Evolutionary conservation across 2,113 vertebrate species (phyloP).

Genomic region (Scopus umbretta): DNA sequence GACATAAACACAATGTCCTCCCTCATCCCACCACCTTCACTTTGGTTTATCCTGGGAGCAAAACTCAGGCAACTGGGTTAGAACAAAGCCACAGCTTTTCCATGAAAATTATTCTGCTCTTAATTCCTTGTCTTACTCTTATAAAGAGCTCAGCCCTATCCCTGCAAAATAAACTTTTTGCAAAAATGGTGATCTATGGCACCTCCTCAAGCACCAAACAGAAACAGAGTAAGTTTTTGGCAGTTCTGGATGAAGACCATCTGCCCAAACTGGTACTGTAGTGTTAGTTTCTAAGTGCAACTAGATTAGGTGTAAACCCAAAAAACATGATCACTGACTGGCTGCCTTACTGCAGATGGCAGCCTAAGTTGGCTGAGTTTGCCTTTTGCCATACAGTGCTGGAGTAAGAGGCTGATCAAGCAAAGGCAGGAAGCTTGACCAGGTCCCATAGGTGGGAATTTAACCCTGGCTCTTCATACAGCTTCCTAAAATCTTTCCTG

Average conservation of each 20-base stretch:
- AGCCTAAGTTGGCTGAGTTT: background rate
- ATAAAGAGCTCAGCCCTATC: background rate
- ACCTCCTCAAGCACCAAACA: background rate
- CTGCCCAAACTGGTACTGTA: background rate
- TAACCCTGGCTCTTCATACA: background rate
- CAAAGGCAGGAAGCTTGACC: background rate
- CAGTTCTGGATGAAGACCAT: background rate
- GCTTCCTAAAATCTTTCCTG: background rate
- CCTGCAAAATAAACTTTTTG: background rate
- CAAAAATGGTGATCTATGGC: background rate
- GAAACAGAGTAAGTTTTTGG: background rate
- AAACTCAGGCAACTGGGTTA: background rate
- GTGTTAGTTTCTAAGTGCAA: background rate
- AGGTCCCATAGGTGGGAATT: background rate
- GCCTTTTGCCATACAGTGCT: fast-evolving
- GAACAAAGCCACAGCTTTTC: background rate
- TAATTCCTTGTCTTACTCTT: background rate
- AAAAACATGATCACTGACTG: fast-evolving
- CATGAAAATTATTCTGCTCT: background rate
- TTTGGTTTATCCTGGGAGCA: background rate
- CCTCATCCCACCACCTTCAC: background rate
- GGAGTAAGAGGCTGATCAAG: background rate
- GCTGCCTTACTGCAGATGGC: background rate
- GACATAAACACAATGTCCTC: background rate
- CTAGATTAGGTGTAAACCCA: background rate